These are phyloP conservation scores for Synanthedon tipuliformis DNA, from an alignment of 2,888 invertebrate genomes.

Conservation along the genomic window DNA sequence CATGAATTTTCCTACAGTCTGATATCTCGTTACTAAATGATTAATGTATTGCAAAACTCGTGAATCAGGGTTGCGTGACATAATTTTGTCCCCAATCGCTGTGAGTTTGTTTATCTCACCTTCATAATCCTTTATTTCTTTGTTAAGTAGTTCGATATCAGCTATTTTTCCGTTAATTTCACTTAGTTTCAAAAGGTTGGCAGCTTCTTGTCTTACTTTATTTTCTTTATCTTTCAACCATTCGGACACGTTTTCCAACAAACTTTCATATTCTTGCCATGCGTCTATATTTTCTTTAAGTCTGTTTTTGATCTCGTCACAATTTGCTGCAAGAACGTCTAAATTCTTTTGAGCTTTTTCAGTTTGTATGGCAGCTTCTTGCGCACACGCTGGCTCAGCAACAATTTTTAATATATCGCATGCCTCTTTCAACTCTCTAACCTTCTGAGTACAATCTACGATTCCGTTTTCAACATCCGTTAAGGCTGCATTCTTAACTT, in stretches of 20 bases:
- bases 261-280: conserved; percentile 84
- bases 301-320: conserved; percentile 74
- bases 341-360: conserved; percentile 78
- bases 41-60: conserved; percentile 84
- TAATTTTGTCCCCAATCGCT: conserved; percentile 77
- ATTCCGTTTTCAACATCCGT: conserved; percentile 81
- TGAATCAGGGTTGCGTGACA: conserved; percentile 84
- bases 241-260: conserved; percentile 78
- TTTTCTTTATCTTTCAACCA: conserved; percentile 87
- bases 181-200: conserved; percentile 75
- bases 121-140: conserved; percentile 74
- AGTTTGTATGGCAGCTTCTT: conserved; percentile 76
- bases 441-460: conserved; percentile 75
- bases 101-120: conserved; percentile 76
- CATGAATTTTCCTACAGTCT: conserved; percentile 78
- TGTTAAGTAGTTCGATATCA: conserved; percentile 73
- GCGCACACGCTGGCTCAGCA: conserved; percentile 77
- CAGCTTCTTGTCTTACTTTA: conserved; percentile 78
- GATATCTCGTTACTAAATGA: conserved; percentile 81
- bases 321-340: conserved; percentile 75
- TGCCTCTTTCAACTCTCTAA: conserved; percentile 77
- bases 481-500: conserved; percentile 87
- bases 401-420: conserved; percentile 78
- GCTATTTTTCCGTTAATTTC: conserved; percentile 77
- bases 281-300: conserved; percentile 78